Conservation (phyloP, 2,888 invertebrate species). For the Chrysolina haemoptera region DNA sequence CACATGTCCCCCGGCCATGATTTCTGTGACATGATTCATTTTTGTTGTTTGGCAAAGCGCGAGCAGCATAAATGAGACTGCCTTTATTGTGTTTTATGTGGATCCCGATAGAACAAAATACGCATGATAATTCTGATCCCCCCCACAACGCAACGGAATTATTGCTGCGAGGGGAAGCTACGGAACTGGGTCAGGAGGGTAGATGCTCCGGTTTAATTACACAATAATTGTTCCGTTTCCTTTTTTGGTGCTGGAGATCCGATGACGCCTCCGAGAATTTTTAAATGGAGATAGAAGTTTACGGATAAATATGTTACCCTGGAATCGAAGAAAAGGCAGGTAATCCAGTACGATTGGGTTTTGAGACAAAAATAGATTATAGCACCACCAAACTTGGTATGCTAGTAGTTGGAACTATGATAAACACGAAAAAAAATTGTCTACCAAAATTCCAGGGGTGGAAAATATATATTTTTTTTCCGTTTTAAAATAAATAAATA, state of each 20-base stretch:
- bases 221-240: slow-evolving; percentile 1
- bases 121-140: not conserved
- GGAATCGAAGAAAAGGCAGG: too few species aligned
- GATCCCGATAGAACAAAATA: slow-evolving; percentile 7
- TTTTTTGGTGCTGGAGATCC: not conserved
- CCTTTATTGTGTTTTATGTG: slow-evolving; percentile 1
- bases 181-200: slow-evolving; percentile 5
- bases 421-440: too few species aligned
- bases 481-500: too few species aligned
- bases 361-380: too few species aligned
- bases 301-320: too few species aligned
- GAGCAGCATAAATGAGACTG: slow-evolving; percentile 4
- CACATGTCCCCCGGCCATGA: not conserved
- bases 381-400: too few species aligned
- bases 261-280: not conserved
- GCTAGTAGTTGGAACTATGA: too few species aligned
- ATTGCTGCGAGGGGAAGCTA: slow-evolving; percentile 4
- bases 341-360: too few species aligned
- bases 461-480: too few species aligned
- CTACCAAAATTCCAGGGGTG: too few species aligned
- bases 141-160: not conserved
- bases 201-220: not conserved
- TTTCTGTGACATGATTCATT: slow-evolving; percentile 1
- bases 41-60: not conserved
- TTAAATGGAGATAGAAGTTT: not conserved